Percentiles rank a stretch among this genome's conserved stretches.
These are phyloP conservation scores for Eristalis tenax DNA, from an alignment of 2,888 invertebrate genomes.

Conservation along the genomic window DNA sequence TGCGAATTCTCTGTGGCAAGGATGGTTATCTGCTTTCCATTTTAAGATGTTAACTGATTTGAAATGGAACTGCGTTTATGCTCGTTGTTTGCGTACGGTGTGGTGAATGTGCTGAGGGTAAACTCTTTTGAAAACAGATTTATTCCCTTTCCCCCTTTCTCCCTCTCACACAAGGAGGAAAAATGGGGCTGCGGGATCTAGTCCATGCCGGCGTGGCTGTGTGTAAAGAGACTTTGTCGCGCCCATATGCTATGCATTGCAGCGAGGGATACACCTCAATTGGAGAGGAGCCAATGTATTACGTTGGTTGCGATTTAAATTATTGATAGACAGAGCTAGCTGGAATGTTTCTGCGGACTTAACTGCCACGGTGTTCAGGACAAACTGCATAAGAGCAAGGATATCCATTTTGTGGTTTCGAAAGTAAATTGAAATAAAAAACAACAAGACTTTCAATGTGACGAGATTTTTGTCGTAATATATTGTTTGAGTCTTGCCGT, in stretches of 20 bases:
- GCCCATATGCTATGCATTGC: not conserved
- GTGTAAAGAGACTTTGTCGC: not conserved
- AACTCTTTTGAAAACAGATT: not conserved
- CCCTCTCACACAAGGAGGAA: not conserved
- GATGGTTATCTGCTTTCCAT: conserved; percentile 63
- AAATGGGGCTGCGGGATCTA: not conserved
- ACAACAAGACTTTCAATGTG: not conserved
- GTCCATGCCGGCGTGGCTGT: not conserved
- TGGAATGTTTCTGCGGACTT: too few relatives aligned
- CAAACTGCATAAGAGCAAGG: too few relatives aligned
- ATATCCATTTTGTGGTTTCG: too few relatives aligned
- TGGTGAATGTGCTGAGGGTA: not conserved
- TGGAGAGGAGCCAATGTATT: conserved; percentile 7
- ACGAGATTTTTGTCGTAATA: too few relatives aligned
- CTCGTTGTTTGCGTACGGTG: not conserved
- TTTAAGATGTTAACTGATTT: conserved; percentile 31
- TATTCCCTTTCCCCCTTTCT: not conserved
- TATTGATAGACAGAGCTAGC: too few relatives aligned
- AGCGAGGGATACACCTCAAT: not conserved
- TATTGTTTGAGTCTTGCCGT: not conserved
- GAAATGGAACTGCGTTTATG: not conserved
- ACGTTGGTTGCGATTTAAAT: too few relatives aligned
- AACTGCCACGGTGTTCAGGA: too few relatives aligned
- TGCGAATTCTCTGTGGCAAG: conserved; percentile 18
- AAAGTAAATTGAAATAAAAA: not conserved